Percentiles rank a stretch among this genome's conserved stretches.
phyloP scores from a whole-genome alignment of 2,113 vertebrate genomes.

The Phalacrocorax brasilianus region DNA sequence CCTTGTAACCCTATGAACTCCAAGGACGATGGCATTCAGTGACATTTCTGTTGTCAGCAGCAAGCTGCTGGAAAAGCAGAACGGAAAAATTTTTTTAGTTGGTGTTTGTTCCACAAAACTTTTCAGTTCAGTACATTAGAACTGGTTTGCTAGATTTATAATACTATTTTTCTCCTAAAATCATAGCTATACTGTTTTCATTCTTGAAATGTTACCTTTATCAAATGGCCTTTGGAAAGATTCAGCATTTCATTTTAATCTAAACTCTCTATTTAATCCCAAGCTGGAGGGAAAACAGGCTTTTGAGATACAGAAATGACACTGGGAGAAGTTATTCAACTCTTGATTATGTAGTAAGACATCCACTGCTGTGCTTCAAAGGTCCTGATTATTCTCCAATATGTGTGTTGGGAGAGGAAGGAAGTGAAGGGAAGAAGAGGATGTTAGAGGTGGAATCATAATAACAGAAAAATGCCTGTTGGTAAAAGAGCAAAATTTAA shows the following conservation, averaged over 20 bases:
- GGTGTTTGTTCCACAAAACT: neutral
- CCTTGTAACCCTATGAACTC: neutral
- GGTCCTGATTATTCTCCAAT: neutral
- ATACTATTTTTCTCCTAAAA: neutral
- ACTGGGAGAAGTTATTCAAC: neutral
- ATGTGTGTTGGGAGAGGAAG: neutral
- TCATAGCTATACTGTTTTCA: neutral
- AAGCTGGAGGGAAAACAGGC: neutral
- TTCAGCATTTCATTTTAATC: constrained; percentile 33
- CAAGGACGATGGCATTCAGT: neutral
- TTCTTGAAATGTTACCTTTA: neutral
- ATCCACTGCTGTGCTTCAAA: neutral
- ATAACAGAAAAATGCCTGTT: neutral
- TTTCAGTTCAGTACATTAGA: neutral
- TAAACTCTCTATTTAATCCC: neutral
- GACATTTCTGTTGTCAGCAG: neutral
- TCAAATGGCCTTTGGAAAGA: constrained; percentile 38
- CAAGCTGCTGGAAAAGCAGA: neutral
- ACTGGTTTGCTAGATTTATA: neutral
- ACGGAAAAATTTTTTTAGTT: neutral
- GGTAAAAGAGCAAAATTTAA: neutral
- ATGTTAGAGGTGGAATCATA: neutral
- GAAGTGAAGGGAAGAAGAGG: neutral
- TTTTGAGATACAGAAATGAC: constrained; percentile 31
- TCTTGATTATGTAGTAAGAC: neutral